Conservation (phyloP, 2,113 vertebrate species). For the Hemichromis elongatus region DNA sequence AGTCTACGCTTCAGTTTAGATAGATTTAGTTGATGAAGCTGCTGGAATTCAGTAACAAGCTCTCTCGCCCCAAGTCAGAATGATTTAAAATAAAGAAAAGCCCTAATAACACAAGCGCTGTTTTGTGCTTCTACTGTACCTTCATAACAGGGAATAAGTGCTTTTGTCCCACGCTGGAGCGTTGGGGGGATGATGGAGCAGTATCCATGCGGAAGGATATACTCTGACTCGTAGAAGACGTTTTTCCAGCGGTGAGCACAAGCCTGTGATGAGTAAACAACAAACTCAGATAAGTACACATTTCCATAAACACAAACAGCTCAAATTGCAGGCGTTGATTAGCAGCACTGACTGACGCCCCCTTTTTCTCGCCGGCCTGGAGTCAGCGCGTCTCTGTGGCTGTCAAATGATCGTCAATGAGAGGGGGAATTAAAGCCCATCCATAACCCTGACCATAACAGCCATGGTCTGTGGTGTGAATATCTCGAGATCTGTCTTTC, state of each 20-base stretch:
- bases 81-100: background rate
- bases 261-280: slow-evolving; percentile 70
- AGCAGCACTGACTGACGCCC: background rate
- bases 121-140: slow-evolving; percentile 68
- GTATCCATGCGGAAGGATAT: slow-evolving; percentile 92
- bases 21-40: background rate
- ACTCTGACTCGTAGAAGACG: slow-evolving; percentile 87
- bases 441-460: slow-evolving; percentile 43
- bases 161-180: slow-evolving; percentile 80
- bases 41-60: background rate
- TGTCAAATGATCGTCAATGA: slow-evolving; percentile 47
- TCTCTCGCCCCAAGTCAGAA: background rate
- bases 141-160: slow-evolving; percentile 94
- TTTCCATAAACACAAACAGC: slow-evolving; percentile 17
- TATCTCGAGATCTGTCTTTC: slow-evolving; percentile 24
- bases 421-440: slow-evolving; percentile 42
- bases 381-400: slow-evolving; percentile 56
- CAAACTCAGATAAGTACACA: background rate
- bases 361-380: slow-evolving; percentile 20
- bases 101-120: background rate
- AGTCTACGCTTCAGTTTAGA: background rate
- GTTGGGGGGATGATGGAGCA: slow-evolving; percentile 89
- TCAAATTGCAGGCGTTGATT: background rate
- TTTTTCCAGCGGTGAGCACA: slow-evolving; percentile 99
- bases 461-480: slow-evolving; percentile 64